These are phyloP conservation scores for Nasonia longicornis DNA, from an alignment of 1,140 invertebrate genomes.

Conservation along the genomic window DNA sequence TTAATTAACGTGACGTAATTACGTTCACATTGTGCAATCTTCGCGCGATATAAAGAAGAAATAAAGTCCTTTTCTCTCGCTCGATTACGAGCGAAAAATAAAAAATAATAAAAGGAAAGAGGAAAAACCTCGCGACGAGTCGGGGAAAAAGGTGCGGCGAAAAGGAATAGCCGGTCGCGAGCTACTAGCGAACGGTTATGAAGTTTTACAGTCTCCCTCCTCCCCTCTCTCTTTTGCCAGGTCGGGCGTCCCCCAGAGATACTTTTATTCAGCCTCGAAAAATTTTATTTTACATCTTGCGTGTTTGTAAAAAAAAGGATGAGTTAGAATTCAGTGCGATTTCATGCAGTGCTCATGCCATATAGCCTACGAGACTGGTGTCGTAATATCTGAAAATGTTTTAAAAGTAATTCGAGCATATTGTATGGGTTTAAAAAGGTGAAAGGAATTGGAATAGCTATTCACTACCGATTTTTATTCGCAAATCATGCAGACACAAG, in stretches of 20 bases:
- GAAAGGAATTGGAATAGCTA: neutral
- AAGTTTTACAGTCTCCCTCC: conserved; percentile 29
- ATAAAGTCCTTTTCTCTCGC: conserved; percentile 10
- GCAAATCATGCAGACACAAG: neutral
- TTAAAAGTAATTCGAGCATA: neutral
- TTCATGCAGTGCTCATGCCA: neutral
- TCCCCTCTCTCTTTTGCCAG: neutral
- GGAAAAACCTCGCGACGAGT: neutral
- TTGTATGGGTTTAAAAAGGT: neutral
- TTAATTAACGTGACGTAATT: conserved; percentile 61
- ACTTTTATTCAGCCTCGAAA: conserved; percentile 19
- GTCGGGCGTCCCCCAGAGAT: neutral
- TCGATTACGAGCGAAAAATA: neutral
- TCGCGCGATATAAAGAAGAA: conserved; percentile 39
- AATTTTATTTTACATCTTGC: conserved; percentile 26
- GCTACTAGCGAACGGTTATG: conserved; percentile 35
- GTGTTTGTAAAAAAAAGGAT: neutral
- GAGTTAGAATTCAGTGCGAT: neutral
- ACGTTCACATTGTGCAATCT: conserved; percentile 47
- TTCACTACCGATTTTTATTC: neutral
- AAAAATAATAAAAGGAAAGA: neutral
- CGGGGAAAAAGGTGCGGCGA: neutral
- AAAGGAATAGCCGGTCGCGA: neutral
- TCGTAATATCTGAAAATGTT: conserved; percentile 24
- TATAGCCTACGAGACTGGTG: neutral